These are phyloP conservation scores for Plotosus lineatus DNA, from an alignment of 2,113 vertebrate genomes.

Conservation along the genomic window DNA sequence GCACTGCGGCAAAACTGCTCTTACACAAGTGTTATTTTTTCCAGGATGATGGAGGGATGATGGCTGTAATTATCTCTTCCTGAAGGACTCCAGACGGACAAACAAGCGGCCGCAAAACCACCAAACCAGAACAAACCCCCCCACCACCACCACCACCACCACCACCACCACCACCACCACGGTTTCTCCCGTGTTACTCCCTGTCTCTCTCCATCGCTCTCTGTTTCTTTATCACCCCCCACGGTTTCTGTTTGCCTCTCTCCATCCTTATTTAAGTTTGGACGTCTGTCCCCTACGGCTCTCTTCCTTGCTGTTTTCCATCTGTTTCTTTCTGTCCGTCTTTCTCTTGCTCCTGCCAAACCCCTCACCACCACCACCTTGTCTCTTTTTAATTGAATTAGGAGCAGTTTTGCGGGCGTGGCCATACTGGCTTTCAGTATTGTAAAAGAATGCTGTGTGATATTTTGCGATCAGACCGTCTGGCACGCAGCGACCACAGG, in stretches of 20 bases:
- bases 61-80: slow-evolving; percentile 57
- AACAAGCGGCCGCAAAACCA: slow-evolving; percentile 16
- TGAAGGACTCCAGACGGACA: slow-evolving; percentile 31
- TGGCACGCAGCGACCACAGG: neutral
- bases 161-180: too few relatives aligned
- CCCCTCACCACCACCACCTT: too few relatives aligned
- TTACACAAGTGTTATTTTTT: slow-evolving; percentile 53
- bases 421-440: neutral
- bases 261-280: too few relatives aligned
- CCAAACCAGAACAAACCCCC: slow-evolving; percentile 8
- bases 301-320: neutral
- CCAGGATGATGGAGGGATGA: slow-evolving; percentile 48
- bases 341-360: too few relatives aligned
- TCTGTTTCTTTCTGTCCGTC: neutral
- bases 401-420: neutral
- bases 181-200: neutral
- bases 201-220: neutral
- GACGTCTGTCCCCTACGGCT: neutral
- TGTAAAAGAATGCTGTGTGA: neutral
- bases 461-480: neutral
- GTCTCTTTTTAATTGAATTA: neutral
- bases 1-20: slow-evolving; percentile 19
- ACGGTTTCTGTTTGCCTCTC: neutral
- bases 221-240: too few relatives aligned
- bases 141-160: too few relatives aligned